Percentiles rank a stretch among this genome's conserved stretches.
These are phyloP conservation scores for Tigriopus japonicus DNA, from an alignment of 1,140 invertebrate genomes.

Conservation along the genomic window DNA sequence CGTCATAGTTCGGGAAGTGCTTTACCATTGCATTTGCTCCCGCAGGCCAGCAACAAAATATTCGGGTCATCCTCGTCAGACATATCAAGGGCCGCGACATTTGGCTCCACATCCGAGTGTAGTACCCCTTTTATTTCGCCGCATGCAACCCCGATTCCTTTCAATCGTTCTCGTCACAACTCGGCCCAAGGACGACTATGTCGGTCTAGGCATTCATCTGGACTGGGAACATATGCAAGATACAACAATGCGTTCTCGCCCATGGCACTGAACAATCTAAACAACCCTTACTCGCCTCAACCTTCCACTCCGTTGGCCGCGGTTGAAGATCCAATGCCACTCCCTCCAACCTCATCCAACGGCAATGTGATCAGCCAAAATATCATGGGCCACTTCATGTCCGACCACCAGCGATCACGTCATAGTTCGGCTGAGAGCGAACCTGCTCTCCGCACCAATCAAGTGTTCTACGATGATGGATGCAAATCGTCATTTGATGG, in stretches of 20 bases:
- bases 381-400: neutral
- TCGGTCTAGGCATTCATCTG: conserved; percentile 22
- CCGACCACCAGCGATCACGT: neutral
- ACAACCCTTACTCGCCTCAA: conserved; percentile 14
- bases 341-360: neutral
- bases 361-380: neutral
- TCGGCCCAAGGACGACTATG: conserved; percentile 19
- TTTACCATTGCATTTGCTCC: conserved; percentile 18
- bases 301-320: conserved; percentile 1
- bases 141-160: conserved; percentile 24
- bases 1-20: conserved; percentile 26
- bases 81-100: conserved; percentile 20
- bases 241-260: neutral
- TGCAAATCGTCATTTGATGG: no score
- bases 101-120: conserved; percentile 18
- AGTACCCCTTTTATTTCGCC: conserved; percentile 26
- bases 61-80: conserved; percentile 20
- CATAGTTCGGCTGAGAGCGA: conserved; percentile 9
- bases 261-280: conserved; percentile 9
- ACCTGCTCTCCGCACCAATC: neutral
- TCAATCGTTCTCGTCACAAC: conserved; percentile 22
- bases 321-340: neutral
- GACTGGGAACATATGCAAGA: neutral
- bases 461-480: neutral
- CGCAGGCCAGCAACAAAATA: conserved; percentile 13